A percentile compares a stretch with the other conserved stretches of the same genome.
Conservation (phyloP, 2,113 vertebrate species). For the Mus pahari region DNA sequence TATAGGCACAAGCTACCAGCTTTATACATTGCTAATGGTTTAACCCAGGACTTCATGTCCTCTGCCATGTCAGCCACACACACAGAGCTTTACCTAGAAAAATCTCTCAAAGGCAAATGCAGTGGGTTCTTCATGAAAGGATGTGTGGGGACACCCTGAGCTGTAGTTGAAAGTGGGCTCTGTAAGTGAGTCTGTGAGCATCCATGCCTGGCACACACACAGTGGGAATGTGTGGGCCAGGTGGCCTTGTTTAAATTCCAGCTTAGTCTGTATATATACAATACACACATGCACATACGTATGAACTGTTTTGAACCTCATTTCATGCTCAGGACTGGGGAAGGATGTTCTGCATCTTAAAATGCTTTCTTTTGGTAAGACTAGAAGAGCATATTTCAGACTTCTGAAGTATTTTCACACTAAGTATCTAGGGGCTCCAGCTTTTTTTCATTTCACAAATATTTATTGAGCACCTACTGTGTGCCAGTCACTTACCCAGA, state of each 20-base stretch:
- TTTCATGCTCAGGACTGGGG: background rate
- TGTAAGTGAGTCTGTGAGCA: rapidly evolving
- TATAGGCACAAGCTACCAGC: background rate
- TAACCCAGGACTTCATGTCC: too few relatives aligned
- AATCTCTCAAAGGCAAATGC: background rate
- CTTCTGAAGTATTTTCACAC: background rate
- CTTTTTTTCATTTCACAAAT: background rate
- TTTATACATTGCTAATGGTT: background rate
- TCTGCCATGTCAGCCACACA: background rate
- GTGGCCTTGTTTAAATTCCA: background rate
- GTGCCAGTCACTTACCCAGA: background rate
- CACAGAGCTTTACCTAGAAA: background rate
- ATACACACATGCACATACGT: background rate
- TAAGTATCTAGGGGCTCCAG: background rate
- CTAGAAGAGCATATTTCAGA: background rate
- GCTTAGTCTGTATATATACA: background rate
- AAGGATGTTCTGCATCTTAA: constrained; percentile 13
- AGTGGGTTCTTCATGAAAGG: background rate
- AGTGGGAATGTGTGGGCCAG: background rate
- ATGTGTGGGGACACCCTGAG: background rate
- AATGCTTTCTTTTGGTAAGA: background rate
- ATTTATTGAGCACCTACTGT: constrained; percentile 4
- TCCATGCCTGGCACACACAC: background rate
- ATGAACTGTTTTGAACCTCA: background rate
- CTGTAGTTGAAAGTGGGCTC: background rate